Evolutionary conservation across 2,113 vertebrate genomes (phyloP).

Genomic region (Sorex araneus): DNA sequence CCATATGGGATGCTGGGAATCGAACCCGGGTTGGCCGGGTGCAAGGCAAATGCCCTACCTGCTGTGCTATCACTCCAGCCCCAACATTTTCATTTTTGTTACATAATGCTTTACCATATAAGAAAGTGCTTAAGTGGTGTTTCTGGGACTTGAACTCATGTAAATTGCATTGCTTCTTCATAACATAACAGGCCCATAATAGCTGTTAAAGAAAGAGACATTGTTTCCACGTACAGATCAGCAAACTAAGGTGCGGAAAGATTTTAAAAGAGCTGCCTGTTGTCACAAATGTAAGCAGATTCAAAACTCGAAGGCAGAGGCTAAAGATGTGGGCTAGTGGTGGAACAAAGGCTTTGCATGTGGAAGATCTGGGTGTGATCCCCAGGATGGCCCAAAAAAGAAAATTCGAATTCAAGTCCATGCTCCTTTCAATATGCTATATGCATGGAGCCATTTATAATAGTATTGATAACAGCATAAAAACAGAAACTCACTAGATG

Average conservation of each 20-base stretch:
- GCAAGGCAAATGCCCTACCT: no score
- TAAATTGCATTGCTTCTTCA: constrained; percentile 20
- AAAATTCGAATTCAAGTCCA: background rate
- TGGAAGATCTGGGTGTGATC: no score
- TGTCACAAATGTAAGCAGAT: background rate
- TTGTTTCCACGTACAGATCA: background rate
- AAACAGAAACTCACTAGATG: background rate
- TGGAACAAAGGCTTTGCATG: no score
- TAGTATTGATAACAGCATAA: background rate
- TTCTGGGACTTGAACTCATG: background rate
- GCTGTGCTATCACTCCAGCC: no score
- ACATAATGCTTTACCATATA: background rate
- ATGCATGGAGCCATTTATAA: background rate
- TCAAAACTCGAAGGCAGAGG: background rate
- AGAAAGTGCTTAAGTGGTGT: background rate
- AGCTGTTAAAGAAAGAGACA: background rate
- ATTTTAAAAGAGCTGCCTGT: background rate
- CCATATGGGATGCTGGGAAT: no score
- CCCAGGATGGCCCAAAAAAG: no score
- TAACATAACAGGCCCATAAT: no score
- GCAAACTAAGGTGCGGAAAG: background rate
- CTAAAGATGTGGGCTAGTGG: no score
- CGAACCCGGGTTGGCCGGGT: no score
- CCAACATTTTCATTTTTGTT: background rate
- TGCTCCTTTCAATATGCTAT: background rate